Evolutionary conservation across 1,140 invertebrate genomes (phyloP).

Genomic region (Drosophila pruinosa): DNA sequence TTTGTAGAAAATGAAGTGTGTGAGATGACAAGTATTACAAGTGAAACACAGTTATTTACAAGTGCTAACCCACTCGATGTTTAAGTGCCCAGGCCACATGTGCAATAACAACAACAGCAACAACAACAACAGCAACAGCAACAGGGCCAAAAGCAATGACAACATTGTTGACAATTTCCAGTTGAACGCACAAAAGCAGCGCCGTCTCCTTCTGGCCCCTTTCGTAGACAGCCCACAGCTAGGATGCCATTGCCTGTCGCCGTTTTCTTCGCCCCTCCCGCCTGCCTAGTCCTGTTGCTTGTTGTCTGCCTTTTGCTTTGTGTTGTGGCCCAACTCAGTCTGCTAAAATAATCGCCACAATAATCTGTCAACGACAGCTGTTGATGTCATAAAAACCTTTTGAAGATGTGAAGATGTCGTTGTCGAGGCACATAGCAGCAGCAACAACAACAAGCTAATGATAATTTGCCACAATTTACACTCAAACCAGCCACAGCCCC

Average conservation of each 20-base stretch:
- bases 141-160: conserved; percentile 59
- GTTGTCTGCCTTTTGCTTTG: conserved; percentile 48
- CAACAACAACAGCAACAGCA: conserved; percentile 13
- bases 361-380: conserved; percentile 83
- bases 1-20: neutral
- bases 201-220: neutral
- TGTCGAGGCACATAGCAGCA: conserved; percentile 33
- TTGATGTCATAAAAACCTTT: conserved; percentile 82
- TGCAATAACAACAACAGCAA: conserved; percentile 27
- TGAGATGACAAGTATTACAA: conserved; percentile 50
- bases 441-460: conserved; percentile 65
- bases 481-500: conserved; percentile 52
- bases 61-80: conserved; percentile 55
- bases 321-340: conserved; percentile 19
- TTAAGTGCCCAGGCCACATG: conserved; percentile 55
- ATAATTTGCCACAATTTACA: conserved; percentile 82
- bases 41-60: conserved; percentile 53
- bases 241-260: neutral
- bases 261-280: neutral
- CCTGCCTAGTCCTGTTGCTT: conserved; percentile 22
- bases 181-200: conserved; percentile 71
- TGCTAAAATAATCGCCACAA: conserved; percentile 80
- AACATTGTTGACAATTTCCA: conserved; percentile 74
- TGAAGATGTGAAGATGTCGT: conserved; percentile 74
- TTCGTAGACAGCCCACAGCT: conserved; percentile 22